phyloP scores from a whole-genome alignment of 2,797 vertebrate species.

The Luscinia luscinia region DNA sequence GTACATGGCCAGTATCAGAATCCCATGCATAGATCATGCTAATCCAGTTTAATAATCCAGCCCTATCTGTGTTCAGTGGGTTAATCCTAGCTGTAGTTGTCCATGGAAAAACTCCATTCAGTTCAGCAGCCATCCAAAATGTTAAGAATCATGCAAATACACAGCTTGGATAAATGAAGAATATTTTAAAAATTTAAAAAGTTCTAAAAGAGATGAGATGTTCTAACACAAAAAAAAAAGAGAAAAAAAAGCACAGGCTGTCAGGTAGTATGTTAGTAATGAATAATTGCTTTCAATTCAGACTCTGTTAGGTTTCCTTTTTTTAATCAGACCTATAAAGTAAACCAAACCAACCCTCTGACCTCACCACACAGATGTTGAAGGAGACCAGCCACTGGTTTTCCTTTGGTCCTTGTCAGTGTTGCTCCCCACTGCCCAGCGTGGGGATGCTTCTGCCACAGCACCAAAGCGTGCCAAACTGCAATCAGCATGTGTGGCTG shows the following conservation, averaged over 20 bases:
- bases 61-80: neutral
- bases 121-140: neutral
- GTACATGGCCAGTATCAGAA: neutral
- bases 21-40: neutral
- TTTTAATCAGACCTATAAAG: neutral
- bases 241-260: too few relatives aligned
- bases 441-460: neutral
- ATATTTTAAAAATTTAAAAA: neutral
- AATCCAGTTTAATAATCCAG: neutral
- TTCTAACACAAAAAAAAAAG: neutral
- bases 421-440: accelerated
- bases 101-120: neutral
- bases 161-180: neutral
- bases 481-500: neutral
- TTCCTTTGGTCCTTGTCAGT: too few relatives aligned
- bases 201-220: neutral
- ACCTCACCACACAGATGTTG: neutral
- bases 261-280: neutral
- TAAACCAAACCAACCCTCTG: neutral
- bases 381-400: neutral
- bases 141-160: neutral
- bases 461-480: neutral
- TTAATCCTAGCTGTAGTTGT: neutral
- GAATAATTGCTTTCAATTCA: neutral
- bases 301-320: neutral